Base-by-base conservation (phyloP, 2,797 vertebrate species). In the Pipistrellus pygmaeus region DNA sequence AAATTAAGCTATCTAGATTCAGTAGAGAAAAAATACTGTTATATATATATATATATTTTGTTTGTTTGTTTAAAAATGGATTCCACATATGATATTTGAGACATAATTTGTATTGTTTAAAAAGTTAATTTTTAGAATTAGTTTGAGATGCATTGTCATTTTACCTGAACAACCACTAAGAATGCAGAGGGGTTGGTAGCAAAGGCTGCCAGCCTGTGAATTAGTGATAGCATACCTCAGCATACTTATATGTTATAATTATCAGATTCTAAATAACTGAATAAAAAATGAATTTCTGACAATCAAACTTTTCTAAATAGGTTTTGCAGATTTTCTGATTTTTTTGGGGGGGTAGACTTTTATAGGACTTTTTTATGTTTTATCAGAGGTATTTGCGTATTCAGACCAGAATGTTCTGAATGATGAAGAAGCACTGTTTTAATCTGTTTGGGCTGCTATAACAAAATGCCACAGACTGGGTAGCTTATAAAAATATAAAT, bases 231-330 rank as follows among this genome's bases (percentile, higher is more conserved):
- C 13, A 48, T 83, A 94, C 95, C 88, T 91, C 51, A 83, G 48
- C 91, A 13, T 62, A 88, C 93, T 92, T 96, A 41, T 41, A 94
- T 94, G 90, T 91, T 97, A 66, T 78, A 95, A 90, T 96, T 95
- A 90, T 38, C 94, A 95, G 96, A 97, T 96, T 97, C 89, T 92
- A 95, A 88, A 93, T 81, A 96, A 94, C 92, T 97, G 90, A 95
- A 94, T 13, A 97, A 96, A 86, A 92, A 44, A 95, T 90, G 82
- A 97, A 55, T 93, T 97, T 76, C 92, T 94, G 82, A 94, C 90
- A 94, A 86, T 95, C 86, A 96, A 69, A 93, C 88, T 96, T 89
- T 95, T 81, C 95, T 96, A 93, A 97, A 96, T 94, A 90, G 84
- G 8, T 55, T 86, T 89, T 90, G 10, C 9, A 81, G 46, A 64